Base-by-base conservation (phyloP, 2,113 vertebrate genomes). In the Arenaria interpres region DNA sequence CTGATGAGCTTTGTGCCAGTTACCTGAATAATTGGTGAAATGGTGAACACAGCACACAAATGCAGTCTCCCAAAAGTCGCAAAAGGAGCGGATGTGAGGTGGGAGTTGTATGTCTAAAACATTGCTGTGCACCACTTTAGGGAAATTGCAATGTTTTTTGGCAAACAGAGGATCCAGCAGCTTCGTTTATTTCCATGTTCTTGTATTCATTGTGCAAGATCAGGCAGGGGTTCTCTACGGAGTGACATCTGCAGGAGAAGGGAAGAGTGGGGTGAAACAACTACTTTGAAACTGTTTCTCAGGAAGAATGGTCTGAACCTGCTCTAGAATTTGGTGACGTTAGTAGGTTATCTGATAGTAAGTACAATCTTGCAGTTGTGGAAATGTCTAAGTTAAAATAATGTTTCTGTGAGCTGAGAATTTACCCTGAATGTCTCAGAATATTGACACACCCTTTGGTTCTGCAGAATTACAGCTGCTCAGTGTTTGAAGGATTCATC, bases 371-470 rank as follows among this genome's bases (percentile, higher is more conserved):
- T 72, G 74, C 48, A 91, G 43, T 66, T 90, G 30, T 0, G 50
- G 57, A 85, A 75, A 50, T n/a, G 8, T 57, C 9, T 64, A 74
- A 59, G 12, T 81, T 87, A 43, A 68, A 92, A 56, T 63, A 64
- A 25, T 41, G 14, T 60, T 88, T 76, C 4, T 56, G 30, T 78
- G 30, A 89, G 57, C 21, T 75, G 35, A 75, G 73, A 73, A n/a
- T 39, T 83, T 86, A 77, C 74, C 28, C 27, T 54, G 25, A 63
- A 32, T 48, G 17, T 84, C 63, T 96, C 21, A 43, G 30, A 67
- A 6, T 80, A 32, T 51, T 1, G 3, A 51, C 20, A n/a, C 33
- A 27, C 1, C 0, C 48, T 83, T 90, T 1, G 8, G 7, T 56
- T 28, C 75, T 81, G 41, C 66, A 69, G 53, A 46, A 46, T 79